Evolutionary conservation across 2,797 vertebrate species (phyloP), one percentile per base, ranked within the genome.

Genomic region (Eutrigla gurnardus): DNA sequence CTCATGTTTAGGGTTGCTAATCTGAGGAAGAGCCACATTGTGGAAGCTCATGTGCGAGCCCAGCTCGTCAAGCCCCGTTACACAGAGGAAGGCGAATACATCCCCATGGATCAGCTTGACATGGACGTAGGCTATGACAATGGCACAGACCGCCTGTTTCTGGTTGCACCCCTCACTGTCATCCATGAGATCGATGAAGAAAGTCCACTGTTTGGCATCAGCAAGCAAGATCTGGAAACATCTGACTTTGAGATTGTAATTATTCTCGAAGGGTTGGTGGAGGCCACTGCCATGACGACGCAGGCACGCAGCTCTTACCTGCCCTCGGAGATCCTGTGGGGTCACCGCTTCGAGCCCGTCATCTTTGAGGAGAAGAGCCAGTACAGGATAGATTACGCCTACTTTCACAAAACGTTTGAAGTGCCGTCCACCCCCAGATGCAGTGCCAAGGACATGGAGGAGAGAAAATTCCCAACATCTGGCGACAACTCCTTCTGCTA

Each of bases 1-100:
- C 93, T 99, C 70, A 98, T 99, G 97, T 98, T 97, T 93, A 93
- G 97, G 3, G 97, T 98, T 17, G 98, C 97, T 7, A 99, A 99
- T 81, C 94, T 99, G 25, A 94, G 98, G 42, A 98, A 97, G 90
- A 99, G 98, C 88, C 98, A 99, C 86, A 97, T 99, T 0, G 97
- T 99, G 13, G 98, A 99, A 88, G 97, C 97, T 75, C 98, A 99
- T 0, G 97, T 99, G 50, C 88, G 97, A 52, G 97, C 97, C 3
- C 97, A 99, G 92, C 93, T 99, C 6, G 97, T 99, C 67, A 98
- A 98, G 80, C 94, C 97, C 1, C 92, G 97, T n/a, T 94, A 97
- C 90, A 98, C 98, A 0, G 96, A 97, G 50, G 98, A 99, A 85
- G 97, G 98, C 0, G 97, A 99, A 84, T 99, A 98, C 80, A 97